These are phyloP conservation scores for Synodontis membranacea DNA, from an alignment of 2,113 vertebrate genomes.

Conservation along the genomic window DNA sequence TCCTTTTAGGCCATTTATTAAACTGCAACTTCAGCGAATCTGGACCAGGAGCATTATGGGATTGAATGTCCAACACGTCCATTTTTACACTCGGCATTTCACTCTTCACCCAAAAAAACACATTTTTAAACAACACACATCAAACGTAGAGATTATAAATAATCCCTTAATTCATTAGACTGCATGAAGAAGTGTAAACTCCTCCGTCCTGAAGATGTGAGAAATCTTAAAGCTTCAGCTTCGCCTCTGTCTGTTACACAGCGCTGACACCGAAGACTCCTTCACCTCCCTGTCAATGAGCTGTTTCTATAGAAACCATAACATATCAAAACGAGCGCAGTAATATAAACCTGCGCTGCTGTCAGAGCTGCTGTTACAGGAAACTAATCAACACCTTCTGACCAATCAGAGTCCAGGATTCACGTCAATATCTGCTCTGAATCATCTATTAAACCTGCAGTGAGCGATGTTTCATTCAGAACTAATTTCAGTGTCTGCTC, in stretches of 20 bases:
- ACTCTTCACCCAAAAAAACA: not conserved
- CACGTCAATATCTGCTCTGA: no score
- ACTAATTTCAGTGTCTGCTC: no score
- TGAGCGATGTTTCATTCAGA: no score
- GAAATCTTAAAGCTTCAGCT: not conserved
- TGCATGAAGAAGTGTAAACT: not conserved
- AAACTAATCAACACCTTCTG: no score
- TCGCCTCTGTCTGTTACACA: not conserved
- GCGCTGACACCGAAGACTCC: not conserved
- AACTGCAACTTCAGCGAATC: not conserved
- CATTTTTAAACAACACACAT: not conserved
- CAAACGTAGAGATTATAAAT: not conserved
- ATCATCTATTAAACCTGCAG: no score
- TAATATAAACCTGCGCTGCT: no score
- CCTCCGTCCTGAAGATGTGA: not conserved
- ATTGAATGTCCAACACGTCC: not conserved
- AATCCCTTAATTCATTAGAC: not conserved
- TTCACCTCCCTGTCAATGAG: no score
- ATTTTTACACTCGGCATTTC: not conserved
- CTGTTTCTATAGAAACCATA: no score
- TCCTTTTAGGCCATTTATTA: conserved; percentile 53
- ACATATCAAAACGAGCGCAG: no score
- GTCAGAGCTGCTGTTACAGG: no score
- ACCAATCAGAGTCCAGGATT: no score
- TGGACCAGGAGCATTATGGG: not conserved